These are phyloP conservation scores for Montipora efflorescens DNA, from an alignment of 64 coral and sea anemone genomes.

Conservation along the genomic window DNA sequence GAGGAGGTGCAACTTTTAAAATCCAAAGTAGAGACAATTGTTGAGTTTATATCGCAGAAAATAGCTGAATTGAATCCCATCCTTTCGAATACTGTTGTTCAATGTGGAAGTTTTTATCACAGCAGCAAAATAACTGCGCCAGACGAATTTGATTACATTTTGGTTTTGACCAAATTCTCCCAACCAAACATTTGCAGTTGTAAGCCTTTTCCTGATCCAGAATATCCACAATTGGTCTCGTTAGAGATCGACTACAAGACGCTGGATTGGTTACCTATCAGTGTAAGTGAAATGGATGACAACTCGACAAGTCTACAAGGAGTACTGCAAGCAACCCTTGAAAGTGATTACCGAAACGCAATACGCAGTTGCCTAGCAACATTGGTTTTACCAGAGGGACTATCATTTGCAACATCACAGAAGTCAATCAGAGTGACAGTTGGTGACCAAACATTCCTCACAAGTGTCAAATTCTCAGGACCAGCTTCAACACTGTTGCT, in stretches of 20 bases:
- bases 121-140: conserved; percentile 55
- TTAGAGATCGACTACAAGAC: conserved; percentile 33
- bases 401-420: conserved; percentile 57
- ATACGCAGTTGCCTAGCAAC: conserved; percentile 13
- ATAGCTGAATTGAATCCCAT: conserved; percentile 48
- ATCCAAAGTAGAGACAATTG: conserved; percentile 55
- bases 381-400: conserved; percentile 24
- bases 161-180: conserved; percentile 55
- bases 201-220: conserved; percentile 59
- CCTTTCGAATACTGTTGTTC: conserved; percentile 46
- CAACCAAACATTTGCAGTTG: conserved; percentile 23
- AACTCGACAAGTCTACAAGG: background rate
- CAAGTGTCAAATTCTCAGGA: conserved; percentile 22
- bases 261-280: background rate
- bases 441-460: conserved; percentile 8
- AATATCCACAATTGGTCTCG: conserved; percentile 42
- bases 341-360: conserved; percentile 49
- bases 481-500: conserved; percentile 43
- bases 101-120: conserved; percentile 68
- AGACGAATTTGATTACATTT: conserved; percentile 59
- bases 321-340: conserved; percentile 3
- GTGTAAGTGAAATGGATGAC: conserved; percentile 5
- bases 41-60: conserved; percentile 11
- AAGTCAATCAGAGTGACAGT: conserved; percentile 11
- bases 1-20: conserved; percentile 53